Evolutionary conservation across 1,140 invertebrate genomes (phyloP), one percentile per base, ranked within the genome.

Genomic region (Eubasilissa regina): DNA sequence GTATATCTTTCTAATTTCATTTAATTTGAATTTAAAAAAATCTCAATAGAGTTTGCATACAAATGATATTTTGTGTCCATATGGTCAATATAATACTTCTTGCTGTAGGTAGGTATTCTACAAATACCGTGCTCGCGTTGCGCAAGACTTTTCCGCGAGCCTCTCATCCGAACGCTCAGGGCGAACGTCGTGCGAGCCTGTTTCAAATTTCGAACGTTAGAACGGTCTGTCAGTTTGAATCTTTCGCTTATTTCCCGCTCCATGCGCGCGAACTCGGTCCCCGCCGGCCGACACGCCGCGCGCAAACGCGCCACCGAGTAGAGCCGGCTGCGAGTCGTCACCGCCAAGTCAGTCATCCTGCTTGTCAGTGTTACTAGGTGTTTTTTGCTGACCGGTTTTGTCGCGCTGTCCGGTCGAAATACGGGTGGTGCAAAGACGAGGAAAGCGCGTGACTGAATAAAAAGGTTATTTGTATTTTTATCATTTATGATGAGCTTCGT

Each of bases 141-240:
- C 60, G 60, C 60, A 64, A 64, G 12, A 25, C 9, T 12, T 64
- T 64, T 64, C 60, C 60, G 19, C 60, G 60, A 64, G 25, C 60
- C 13, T 25, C 25, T 3, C 35, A 25, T 64, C 60, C 60, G 60
- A 64, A 3, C 60, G 12, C 19, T 35, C 19, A 9, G 11, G 11
- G 13, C 60, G 35, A 58, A 13, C 55, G 55, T 35, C 55, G 55
- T 17, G 53, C 53, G 53, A 55, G 19, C 55, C 21, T 10, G 21
- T 58, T 58, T 58, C 55, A 58, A 58, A 58, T 56, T 56, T 56
- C 58, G n/a, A 64, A 64, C 60, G 60, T 64, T 43, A 64, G 60
- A 64, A 64, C 60, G 60, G 35, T 64, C 13, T 6, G 25, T 58
- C 17, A 25, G 25, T 64, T 64, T 64, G 60, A 64, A 64, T 64